Evolutionary conservation across 2,888 invertebrate genomes (phyloP), one percentile per base, ranked within the genome.

Genomic region (Nycteola revayana): DNA sequence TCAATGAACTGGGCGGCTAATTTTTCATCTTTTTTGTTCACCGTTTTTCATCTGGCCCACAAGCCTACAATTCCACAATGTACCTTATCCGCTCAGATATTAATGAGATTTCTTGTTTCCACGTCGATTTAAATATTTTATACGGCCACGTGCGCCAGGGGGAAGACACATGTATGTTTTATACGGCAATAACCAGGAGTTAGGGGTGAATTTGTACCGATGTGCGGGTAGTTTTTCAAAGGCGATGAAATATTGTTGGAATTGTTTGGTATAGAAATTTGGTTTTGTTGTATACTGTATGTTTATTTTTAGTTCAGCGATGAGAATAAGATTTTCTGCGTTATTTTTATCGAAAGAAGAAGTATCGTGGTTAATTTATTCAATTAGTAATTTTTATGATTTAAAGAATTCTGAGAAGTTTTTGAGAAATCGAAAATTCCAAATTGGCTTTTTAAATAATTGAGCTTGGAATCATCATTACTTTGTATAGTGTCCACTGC

Each of bases 101-200:
- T 70, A 65, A 70, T 66, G 64, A 66, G 58, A 49, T 56, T 56
- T 59, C 54, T 52, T 62, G 56, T 50, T 56, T 56, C 48, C 55
- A 51, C 52, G 52, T 49, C 49, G 49, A 50, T 58, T 58, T 68
- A 59, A 68, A 68, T 68, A 68, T 63, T 68, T 66, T 42, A 68
- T 61, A 52, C 39, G 36, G 49, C 49, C 64, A 62, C 67, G 64
- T 57, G 57, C 49, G 43, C 41, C 47, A 52, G 36, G 42, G 52
- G 60, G 42, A 60, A 57, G 46, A 45, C 57, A 47, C 49, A 47
- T 56, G 57, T 60, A 60, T 60, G 60, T 62, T 60, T 60, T 52
- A 62, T 60, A 51, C 40, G 31, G 50, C 52, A 53, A 60, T 60
- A 60, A 60, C 60, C 49, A 35, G 18, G 39, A 44, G 42, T 56